Percentiles rank a stretch among this genome's conserved stretches.
These are phyloP conservation scores for Salarias fasciatus DNA, from an alignment of 2,797 vertebrate species.

Conservation along the genomic window DNA sequence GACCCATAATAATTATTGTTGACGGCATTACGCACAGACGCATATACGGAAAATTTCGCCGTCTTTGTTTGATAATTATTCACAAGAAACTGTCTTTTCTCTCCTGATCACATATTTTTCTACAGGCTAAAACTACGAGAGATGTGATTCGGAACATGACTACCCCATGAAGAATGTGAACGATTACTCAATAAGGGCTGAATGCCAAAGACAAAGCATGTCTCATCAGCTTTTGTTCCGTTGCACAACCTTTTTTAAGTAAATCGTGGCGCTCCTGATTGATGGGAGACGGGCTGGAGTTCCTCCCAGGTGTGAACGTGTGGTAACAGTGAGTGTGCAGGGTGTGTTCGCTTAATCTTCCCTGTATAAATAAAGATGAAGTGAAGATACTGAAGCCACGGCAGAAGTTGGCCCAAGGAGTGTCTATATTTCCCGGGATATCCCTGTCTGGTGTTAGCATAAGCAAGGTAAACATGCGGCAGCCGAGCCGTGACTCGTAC, in stretches of 20 bases:
- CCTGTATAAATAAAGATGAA: slow-evolving; percentile 52
- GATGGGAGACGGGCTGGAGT: not conserved
- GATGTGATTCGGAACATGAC: slow-evolving; percentile 20
- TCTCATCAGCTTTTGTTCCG: slow-evolving; percentile 6
- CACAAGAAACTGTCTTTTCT: not conserved
- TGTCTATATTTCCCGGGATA: slow-evolving; percentile 63
- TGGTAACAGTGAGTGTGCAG: slow-evolving; percentile 32
- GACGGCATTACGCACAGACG: slow-evolving; percentile 21
- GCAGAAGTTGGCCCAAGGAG: slow-evolving; percentile 72
- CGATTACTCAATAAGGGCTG: not conserved
- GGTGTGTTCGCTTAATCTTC: slow-evolving; percentile 50
- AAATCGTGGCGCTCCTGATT: not conserved
- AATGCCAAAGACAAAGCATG: slow-evolving; percentile 21
- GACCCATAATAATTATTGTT: slow-evolving; percentile 52
- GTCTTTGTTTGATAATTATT: not conserved
- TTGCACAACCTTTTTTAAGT: slow-evolving; percentile 11
- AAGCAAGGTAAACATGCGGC: slow-evolving; percentile 63
- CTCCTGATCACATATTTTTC: too few relatives aligned
- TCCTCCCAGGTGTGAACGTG: slow-evolving; percentile 21
- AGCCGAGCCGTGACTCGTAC: slow-evolving; percentile 48
- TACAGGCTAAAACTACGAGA: too few relatives aligned
- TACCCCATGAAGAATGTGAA: not conserved
- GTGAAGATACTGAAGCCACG: slow-evolving; percentile 45
- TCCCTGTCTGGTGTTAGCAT: slow-evolving; percentile 56
- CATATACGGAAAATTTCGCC: slow-evolving; percentile 28